A percentile compares a stretch with the other conserved stretches of the same genome.
phyloP scores from a whole-genome alignment of 2,888 invertebrate species.

The Eilema depressum region DNA sequence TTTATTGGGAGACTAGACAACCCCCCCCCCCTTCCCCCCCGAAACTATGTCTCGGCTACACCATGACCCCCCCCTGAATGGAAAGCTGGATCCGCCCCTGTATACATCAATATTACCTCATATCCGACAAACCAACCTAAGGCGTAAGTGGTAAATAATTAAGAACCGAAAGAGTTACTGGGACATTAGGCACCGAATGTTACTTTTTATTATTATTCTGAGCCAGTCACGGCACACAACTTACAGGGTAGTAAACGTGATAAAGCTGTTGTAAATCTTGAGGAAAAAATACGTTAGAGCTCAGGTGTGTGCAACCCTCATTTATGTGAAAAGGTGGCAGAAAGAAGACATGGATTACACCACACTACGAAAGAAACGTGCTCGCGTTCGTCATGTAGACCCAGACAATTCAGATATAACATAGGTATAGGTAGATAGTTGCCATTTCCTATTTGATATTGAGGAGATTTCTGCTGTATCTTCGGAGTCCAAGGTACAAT shows the following conservation, averaged over 20 bases:
- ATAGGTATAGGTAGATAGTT: no score
- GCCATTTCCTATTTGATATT: no score
- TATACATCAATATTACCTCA: neutral
- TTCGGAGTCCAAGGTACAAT: no score
- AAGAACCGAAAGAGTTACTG: neutral
- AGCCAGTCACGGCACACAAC: neutral
- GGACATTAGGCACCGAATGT: neutral
- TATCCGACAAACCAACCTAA: neutral
- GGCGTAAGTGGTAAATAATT: neutral
- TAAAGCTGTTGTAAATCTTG: constrained; percentile 1
- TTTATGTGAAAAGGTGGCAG: neutral
- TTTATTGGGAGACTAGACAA: no score
- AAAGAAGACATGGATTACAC: neutral
- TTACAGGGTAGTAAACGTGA: neutral
- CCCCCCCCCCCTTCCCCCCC: no score
- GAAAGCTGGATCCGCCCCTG: no score
- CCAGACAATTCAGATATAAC: neutral
- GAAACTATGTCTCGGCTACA: no score
- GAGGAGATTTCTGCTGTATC: no score
- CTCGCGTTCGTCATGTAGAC: neutral
- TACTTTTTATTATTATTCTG: constrained; percentile 1
- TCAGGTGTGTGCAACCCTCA: neutral
- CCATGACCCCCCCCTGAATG: no score
- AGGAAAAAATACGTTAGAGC: neutral
- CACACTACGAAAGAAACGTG: neutral